Evolutionary conservation across 92 coral and sea anemone genomes (phyloP), one percentile per base, ranked within the genome.

Genomic region (Zoanthus gigantus): DNA sequence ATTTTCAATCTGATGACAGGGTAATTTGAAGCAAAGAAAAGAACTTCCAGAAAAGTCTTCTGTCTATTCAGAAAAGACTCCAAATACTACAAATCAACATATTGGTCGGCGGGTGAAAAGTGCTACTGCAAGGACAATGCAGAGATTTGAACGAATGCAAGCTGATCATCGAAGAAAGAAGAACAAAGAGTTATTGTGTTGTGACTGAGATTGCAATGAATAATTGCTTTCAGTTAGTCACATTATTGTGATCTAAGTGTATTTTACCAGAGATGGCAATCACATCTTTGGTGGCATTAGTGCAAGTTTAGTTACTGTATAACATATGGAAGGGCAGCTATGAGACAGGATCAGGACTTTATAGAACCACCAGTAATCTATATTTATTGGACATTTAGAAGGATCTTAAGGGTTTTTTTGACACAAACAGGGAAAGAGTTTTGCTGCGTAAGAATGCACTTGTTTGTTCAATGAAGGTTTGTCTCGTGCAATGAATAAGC

Each of bases 71-170:
- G 92, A 93, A 47, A 95, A 81, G 18, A 88, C 95, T 9, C 96
- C 99, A n/a, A 97, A 97, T 87, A 97, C 99, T 15, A 94, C 98
- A 69, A 97, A 88, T 77, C 98, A 84, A 46, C 94, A 97, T 45
- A 92, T 95, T 85, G 99, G 99, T 14, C 97, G 91, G 45, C 90
- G 99, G 34, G 93, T 90, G 23, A 88, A 91, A 79, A 95, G 98
- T 87, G 95, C 97, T 2, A 94, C 96, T 14, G 95, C 99, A 18
- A 83, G 94, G 52, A 88, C 95, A 16, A 97, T 97, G 94, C 97
- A 93, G 50, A 91, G 98, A 77, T 77, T 95, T 69, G 99, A 95
- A 83, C 79, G 97, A 75, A 88, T 95, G 75, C 85, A 81, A 4
- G 87, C 93, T 56, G 90, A 92, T 82, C 93, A 97, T 71, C 94